Conservation (phyloP, 2,888 invertebrate species). For the Amblyteles armatorius region DNA sequence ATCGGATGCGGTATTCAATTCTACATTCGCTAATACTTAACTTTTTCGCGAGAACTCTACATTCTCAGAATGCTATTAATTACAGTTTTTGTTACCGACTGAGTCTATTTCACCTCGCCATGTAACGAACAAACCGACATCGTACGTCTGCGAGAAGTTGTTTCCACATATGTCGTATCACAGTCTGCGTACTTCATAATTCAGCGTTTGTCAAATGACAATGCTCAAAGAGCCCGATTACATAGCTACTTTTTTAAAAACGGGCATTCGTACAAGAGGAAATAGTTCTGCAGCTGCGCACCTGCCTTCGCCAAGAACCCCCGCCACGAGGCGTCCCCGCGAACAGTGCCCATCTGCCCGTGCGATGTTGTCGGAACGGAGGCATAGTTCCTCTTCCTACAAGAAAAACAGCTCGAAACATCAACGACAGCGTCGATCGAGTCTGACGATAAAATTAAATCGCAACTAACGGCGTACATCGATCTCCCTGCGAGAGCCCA, state of each 20-base stretch:
- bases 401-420: background rate
- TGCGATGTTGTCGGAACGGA: constrained; percentile 8
- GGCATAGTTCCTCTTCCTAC: constrained; percentile 3
- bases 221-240: too few relatives aligned
- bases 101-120: too few relatives aligned
- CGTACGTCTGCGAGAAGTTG: too few relatives aligned
- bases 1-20: too few relatives aligned
- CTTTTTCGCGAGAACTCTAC: too few relatives aligned
- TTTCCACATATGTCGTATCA: too few relatives aligned
- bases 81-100: too few relatives aligned
- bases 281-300: background rate
- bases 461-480: background rate
- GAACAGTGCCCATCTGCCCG: constrained; percentile 1
- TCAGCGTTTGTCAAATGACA: too few relatives aligned
- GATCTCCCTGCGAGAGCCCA: background rate
- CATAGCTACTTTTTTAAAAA: background rate
- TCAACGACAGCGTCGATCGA: background rate
- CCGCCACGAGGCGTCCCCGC: constrained; percentile 3
- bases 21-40: too few relatives aligned
- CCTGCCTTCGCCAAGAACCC: constrained; percentile 1
- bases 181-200: too few relatives aligned
- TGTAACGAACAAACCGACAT: too few relatives aligned
- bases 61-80: too few relatives aligned
- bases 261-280: background rate
- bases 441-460: background rate